Base-by-base conservation (phyloP, 2,888 invertebrate genomes). In the Archips crataeganus region DNA sequence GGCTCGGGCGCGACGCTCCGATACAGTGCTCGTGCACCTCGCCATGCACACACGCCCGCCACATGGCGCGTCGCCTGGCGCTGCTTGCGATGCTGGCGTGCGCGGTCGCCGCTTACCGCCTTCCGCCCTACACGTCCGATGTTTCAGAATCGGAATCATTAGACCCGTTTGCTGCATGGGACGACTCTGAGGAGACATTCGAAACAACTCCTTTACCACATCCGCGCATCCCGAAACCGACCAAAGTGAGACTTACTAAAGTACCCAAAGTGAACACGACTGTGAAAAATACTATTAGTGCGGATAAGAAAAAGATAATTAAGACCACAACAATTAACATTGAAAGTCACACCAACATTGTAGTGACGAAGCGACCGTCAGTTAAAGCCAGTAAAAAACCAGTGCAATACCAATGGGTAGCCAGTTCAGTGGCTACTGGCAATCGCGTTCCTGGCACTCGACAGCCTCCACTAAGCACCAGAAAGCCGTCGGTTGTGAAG, bases 61-160 rank as follows among this genome's bases (percentile, higher is more conserved):
- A 84, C 90, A 94, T 94, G 94, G 93, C 93, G 94, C 94, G 92
- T 91, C 93, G 92, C 90, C 88, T 92, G 93, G 90, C 93, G 94
- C 94, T 93, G 92, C 92, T 91, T 78, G 91, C 85, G 89, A 87
- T 92, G 81, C 87, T 90, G 87, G 91, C 87, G 83, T 90, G 88
- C 85, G 88, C 89, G 86, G 88, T 79, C 63, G 80, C 82, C 79
- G 85, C 89, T 77, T 82, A 83, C 76, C 86, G 84, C 83, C 86
- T 83, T 81, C 86, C 87, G 81, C 83, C 81, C n/a, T 77, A 73
- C 71, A 77, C 84, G 75, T 76, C 82, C 64, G 86, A 88, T 75
- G 62, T 77, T 72, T 87, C 89, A 74, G 83, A 89, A 76, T 91
- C 91, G 9, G 87, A 90, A 49, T 87, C 91, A 61, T 79, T 89